These are phyloP conservation scores for Vombatus ursinus DNA, from an alignment of 2,113 vertebrate genomes.

Conservation along the genomic window DNA sequence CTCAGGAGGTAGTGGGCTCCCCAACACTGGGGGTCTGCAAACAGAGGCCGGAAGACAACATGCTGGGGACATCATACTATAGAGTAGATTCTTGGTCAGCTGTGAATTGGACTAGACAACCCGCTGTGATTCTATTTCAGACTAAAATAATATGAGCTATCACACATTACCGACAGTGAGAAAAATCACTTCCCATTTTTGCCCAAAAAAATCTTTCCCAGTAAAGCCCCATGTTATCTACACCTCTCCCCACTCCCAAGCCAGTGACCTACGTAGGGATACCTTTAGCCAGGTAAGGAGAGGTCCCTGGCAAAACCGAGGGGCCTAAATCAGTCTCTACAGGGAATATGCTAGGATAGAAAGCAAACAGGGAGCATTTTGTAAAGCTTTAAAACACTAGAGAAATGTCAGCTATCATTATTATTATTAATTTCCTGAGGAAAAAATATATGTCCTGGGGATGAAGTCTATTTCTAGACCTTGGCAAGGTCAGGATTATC, in stretches of 20 bases:
- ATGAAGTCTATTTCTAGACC: background rate
- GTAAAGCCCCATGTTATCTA: background rate
- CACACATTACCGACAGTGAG: background rate
- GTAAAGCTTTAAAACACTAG: background rate
- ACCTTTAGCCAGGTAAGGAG: background rate
- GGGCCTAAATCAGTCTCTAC: background rate
- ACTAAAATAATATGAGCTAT: background rate
- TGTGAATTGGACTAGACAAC: background rate
- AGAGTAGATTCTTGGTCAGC: background rate
- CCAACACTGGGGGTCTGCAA: background rate
- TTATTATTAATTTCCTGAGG: background rate
- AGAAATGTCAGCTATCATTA: background rate
- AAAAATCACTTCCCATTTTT: background rate
- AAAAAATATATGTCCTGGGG: background rate
- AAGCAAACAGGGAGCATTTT: background rate
- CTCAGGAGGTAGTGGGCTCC: background rate
- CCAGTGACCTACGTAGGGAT: background rate
- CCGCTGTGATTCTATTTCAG: background rate
- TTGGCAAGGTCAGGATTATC: background rate
- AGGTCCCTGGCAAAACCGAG: background rate
- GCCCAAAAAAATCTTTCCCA: background rate
- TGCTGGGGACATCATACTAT: background rate
- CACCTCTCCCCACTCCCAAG: background rate
- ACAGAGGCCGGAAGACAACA: background rate
- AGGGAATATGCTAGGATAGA: background rate